These are phyloP conservation scores for Ptyas mucosa DNA, from an alignment of 2,113 vertebrate genomes.

Conservation along the genomic window DNA sequence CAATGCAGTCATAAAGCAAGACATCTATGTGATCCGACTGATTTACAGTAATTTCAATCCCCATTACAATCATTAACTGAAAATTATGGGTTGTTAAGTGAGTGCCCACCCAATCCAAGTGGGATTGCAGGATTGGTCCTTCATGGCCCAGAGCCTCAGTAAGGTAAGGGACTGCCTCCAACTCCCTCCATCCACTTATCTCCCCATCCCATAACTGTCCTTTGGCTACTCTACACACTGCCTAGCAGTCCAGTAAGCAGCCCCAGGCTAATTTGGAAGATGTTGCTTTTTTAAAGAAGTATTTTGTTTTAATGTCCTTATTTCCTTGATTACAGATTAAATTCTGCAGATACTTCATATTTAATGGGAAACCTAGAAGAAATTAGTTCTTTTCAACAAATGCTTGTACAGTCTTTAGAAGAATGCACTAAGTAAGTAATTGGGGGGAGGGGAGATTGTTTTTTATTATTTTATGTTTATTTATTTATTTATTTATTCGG, in stretches of 20 bases:
- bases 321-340: slow-evolving; percentile 74
- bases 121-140: too few relatives aligned
- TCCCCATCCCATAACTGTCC: too few relatives aligned
- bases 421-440: slow-evolving; percentile 93
- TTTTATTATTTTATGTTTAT: background rate
- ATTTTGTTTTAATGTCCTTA: background rate
- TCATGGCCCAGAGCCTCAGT: too few relatives aligned
- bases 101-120: too few relatives aligned
- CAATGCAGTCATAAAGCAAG: background rate
- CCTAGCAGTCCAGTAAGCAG: too few relatives aligned
- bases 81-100: background rate
- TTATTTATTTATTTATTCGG: too few relatives aligned
- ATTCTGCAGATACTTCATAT: slow-evolving; percentile 75
- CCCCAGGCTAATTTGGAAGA: background rate
- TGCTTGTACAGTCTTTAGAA: slow-evolving; percentile 94
- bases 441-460: background rate
- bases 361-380: slow-evolving; percentile 96
- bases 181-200: too few relatives aligned
- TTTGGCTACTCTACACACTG: too few relatives aligned
- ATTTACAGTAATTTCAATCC: background rate
- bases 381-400: slow-evolving; percentile 96
- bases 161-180: too few relatives aligned
- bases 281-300: background rate
- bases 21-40: background rate
- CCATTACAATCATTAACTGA: background rate